These are phyloP conservation scores for Sitta europaea DNA, from an alignment of 2,113 vertebrate genomes.

Conservation along the genomic window DNA sequence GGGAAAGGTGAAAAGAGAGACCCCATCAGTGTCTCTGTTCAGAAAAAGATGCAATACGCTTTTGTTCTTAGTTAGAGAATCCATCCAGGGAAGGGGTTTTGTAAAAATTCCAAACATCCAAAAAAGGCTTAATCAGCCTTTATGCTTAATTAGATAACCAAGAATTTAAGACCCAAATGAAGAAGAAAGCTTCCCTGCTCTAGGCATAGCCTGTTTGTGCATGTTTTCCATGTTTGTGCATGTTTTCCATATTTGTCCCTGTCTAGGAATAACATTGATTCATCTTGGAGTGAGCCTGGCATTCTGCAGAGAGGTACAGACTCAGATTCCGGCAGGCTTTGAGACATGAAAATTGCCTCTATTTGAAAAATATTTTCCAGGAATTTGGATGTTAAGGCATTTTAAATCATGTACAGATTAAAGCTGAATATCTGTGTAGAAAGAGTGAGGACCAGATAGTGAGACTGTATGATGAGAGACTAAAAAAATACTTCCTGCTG, in stretches of 20 bases:
- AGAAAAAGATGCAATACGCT: background rate
- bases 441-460: background rate
- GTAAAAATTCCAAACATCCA: background rate
- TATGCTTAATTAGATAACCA: background rate
- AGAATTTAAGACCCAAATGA: background rate
- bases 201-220: background rate
- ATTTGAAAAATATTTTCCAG: background rate
- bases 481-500: background rate
- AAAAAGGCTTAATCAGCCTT: background rate
- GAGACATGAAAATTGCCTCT: background rate
- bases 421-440: background rate
- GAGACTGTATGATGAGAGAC: background rate
- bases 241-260: background rate
- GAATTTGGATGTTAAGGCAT: background rate
- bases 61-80: background rate
- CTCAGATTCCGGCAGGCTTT: background rate
- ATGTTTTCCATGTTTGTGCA: background rate
- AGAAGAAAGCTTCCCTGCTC: background rate
- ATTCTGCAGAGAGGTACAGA: background rate
- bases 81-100: background rate
- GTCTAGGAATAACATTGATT: background rate
- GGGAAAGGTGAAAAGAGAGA: background rate
- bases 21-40: fast-evolving
- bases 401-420: background rate
- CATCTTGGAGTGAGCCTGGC: background rate